Evolutionary conservation across 2,797 vertebrate species (phyloP), one percentile per base, ranked within the genome.

Genomic region (Rhinoraja longicauda): DNA sequence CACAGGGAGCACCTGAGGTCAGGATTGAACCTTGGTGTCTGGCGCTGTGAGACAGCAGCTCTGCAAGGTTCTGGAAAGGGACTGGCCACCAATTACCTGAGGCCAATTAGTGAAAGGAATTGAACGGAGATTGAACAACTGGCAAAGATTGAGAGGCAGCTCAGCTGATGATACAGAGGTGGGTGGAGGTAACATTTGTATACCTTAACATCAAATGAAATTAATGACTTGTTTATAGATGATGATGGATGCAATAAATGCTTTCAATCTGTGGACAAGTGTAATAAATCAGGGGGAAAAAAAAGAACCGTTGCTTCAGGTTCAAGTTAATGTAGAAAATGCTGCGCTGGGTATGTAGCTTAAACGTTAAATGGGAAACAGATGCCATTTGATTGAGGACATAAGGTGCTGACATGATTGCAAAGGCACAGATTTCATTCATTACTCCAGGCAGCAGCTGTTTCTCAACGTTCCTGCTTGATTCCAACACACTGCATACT

Each of bases 381-480:
- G 90, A 75, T 92, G 90, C 67, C 36, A 53, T 72, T 92, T 92
- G 90, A 92, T 92, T 92, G 90, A 92, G 90, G 90, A 92, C 39
- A 24, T 53, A 92, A 92, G 90, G 90, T 92, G 90, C 45, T 92
- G 90, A 92, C 90, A 92, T 92, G 90, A 92, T 92, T 92, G 70
- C 70, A 92, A 92, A 73, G 90, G 90, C 90, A 92, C 90, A 72
- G 90, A 92, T 70, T 92, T 92, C 64, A 92, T 92, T 92, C 70
- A 92, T 92, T 92, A 75, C 67, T 75, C 45, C 90, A 92, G 90
- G 70, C 36, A 92, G 90, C 90, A 92, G 90, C 90, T 92, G 90
- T 92, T 92, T 75, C 90, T 45, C 90, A 45, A 75, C 92, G 92
- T 45, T 92, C 26, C 70, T 53, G 72, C 26, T 75, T 53, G 70